A percentile compares a stretch with the other conserved stretches of the same genome.
These are phyloP conservation scores for Thomomys bottae DNA, from an alignment of 2,113 vertebrate species.

Conservation along the genomic window DNA sequence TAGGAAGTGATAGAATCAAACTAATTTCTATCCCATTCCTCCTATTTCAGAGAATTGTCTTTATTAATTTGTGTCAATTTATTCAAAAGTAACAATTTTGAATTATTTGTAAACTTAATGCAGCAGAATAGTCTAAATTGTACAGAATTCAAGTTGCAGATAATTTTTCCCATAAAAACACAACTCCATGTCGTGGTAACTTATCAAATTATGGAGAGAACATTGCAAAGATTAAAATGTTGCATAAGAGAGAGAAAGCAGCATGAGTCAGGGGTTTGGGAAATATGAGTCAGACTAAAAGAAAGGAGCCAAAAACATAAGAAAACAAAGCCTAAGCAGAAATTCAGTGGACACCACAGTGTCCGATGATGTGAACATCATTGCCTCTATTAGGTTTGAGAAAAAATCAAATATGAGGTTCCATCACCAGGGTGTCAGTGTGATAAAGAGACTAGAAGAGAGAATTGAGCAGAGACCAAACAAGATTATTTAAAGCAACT, in stretches of 20 bases:
- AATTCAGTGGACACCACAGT: conserved; percentile 75
- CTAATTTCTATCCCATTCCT: background rate
- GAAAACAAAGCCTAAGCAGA: conserved; percentile 69
- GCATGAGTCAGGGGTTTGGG: conserved; percentile 89
- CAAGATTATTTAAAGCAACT: conserved; percentile 76
- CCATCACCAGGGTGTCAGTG: background rate
- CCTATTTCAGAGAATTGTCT: background rate
- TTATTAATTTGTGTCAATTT: background rate
- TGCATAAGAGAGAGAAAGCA: conserved; percentile 86
- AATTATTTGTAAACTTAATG: conserved; percentile 49
- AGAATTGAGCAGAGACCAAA: conserved; percentile 71
- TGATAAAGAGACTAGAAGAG: conserved; percentile 3
- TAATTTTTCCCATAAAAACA: conserved; percentile 67
- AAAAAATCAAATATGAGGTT: conserved; percentile 8
- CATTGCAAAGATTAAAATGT: conserved; percentile 86
- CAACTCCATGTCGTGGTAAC: conserved; percentile 77
- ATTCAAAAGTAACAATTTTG: conserved; percentile 36
- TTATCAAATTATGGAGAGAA: conserved; percentile 84
- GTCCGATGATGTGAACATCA: conserved; percentile 45
- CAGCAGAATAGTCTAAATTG: background rate
- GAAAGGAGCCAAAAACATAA: conserved; percentile 77
- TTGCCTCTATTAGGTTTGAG: conserved; percentile 30
- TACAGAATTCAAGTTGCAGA: conserved; percentile 34
- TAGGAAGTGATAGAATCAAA: background rate
- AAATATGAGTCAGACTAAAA: conserved; percentile 85